Conservation (phyloP, 2,113 vertebrate species). For the Emydocephalus ijimae region DNA sequence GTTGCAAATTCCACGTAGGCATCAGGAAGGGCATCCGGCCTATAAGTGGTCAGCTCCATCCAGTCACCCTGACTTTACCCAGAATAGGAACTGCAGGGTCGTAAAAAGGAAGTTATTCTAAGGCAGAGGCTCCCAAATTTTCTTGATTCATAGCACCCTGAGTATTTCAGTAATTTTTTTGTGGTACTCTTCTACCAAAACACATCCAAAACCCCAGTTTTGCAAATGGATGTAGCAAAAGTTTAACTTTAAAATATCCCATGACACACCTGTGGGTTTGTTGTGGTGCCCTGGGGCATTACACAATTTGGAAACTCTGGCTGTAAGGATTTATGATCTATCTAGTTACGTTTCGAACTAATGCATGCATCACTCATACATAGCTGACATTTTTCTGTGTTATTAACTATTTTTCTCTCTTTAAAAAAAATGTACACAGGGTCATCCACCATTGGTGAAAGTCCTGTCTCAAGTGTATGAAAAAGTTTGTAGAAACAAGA, state of each 20-base stretch:
- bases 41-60: neutral
- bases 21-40: neutral
- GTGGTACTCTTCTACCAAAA: neutral
- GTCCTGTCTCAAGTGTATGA: constrained; percentile 87
- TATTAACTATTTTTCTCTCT: constrained; percentile 24
- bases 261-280: neutral
- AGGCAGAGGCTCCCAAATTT: neutral
- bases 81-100: neutral
- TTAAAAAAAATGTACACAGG: constrained; percentile 66
- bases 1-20: neutral
- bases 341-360: neutral
- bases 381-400: neutral
- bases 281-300: neutral
- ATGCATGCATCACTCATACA: neutral
- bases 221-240: neutral
- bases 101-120: neutral
- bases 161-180: neutral
- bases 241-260: neutral
- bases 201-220: neutral
- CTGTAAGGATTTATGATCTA: neutral
- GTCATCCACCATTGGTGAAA: constrained; percentile 88
- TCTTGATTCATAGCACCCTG: neutral
- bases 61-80: neutral
- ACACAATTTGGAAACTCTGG: neutral
- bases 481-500: constrained; percentile 74